Evolutionary conservation across 2,113 vertebrate species (phyloP).

Genomic region (Hydrochoerus hydrochaeris): DNA sequence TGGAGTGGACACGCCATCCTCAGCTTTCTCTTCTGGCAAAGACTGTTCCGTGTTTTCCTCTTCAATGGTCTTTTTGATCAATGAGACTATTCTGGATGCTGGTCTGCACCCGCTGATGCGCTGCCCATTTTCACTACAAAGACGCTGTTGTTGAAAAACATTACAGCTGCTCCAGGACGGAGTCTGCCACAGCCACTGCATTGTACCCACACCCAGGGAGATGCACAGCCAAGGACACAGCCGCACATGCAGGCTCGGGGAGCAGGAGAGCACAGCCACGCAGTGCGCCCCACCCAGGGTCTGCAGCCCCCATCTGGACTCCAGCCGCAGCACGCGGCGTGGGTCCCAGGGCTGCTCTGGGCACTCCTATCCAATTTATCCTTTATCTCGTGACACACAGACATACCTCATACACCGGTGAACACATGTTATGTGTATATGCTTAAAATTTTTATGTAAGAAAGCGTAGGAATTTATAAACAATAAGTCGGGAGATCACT

Average conservation of each 20-base stretch:
- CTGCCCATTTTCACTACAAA: slow-evolving; percentile 49
- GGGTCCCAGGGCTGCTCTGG: background rate
- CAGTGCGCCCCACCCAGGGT: background rate
- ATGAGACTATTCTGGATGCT: slow-evolving; percentile 9
- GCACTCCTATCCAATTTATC: background rate
- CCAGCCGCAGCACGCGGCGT: background rate
- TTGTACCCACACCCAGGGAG: background rate
- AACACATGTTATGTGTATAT: background rate
- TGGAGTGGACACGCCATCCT: background rate
- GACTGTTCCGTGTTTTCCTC: slow-evolving; percentile 43
- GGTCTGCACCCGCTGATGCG: background rate
- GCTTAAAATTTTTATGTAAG: background rate
- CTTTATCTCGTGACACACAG: background rate
- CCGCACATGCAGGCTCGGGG: background rate
- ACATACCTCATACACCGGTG: background rate
- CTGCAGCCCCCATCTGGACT: background rate
- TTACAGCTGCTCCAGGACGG: background rate
- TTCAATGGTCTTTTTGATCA: slow-evolving; percentile 11
- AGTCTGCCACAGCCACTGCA: slow-evolving; percentile 20
- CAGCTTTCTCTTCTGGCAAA: background rate
- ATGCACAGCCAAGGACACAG: slow-evolving; percentile 25
- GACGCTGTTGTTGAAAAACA: slow-evolving; percentile 30
- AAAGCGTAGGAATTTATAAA: background rate
- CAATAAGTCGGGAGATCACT: background rate
- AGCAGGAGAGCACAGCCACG: background rate